A percentile compares a stretch with the other conserved stretches of the same genome.
phyloP scores from a whole-genome alignment of 64 coral and sea anemone genomes.

The Dendronephthya gigantea region DNA sequence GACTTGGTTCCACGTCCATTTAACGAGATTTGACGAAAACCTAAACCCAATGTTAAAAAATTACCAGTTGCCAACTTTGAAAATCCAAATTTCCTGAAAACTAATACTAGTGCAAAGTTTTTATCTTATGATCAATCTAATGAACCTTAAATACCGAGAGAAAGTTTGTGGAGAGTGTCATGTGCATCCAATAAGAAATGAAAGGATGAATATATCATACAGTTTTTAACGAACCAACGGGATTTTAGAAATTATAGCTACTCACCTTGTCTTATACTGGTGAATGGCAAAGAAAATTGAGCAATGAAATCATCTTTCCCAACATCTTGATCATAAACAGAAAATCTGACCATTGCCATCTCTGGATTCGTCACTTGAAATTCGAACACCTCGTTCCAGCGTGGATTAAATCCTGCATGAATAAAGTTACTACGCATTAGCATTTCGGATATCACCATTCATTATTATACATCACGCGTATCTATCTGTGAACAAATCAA shows the following conservation, averaged over 20 bases:
- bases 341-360: background rate
- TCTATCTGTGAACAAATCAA: too few relatives aligned
- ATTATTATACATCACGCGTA: too few relatives aligned
- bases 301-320: background rate
- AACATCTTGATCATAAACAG: constrained; percentile 12
- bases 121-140: too few relatives aligned
- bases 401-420: background rate
- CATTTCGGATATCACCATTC: too few relatives aligned
- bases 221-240: background rate
- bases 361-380: background rate
- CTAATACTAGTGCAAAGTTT: too few relatives aligned
- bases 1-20: constrained; percentile 16
- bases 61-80: too few relatives aligned
- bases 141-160: too few relatives aligned
- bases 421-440: too few relatives aligned
- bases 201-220: too few relatives aligned
- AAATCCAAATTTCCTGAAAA: too few relatives aligned
- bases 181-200: too few relatives aligned
- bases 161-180: too few relatives aligned
- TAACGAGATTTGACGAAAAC: background rate
- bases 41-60: background rate
- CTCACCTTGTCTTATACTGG: background rate
- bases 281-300: background rate
- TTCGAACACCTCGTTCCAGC: background rate
- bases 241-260: background rate